A percentile compares a stretch with the other conserved stretches of the same genome.
Evolutionary conservation across 2,113 vertebrate species (phyloP).

Genomic region (Furnarius figulus): DNA sequence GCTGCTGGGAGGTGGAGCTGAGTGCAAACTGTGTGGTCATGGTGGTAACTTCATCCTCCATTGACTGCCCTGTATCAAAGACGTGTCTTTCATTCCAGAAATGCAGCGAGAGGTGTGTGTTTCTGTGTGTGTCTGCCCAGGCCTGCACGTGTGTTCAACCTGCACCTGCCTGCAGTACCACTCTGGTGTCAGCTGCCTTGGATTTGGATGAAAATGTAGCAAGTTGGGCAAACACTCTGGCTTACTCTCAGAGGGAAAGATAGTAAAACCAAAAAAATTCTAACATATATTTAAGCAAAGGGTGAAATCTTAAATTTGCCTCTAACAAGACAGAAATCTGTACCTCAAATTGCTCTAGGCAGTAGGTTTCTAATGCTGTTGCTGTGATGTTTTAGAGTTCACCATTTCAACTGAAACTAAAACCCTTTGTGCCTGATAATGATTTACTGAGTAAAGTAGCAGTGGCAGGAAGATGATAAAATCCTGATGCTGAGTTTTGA

Average conservation of each 20-base stretch:
- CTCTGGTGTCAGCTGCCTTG: constrained; percentile 2
- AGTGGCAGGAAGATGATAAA: constrained; percentile 4
- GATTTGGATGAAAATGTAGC: not conserved
- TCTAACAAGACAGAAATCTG: constrained; percentile 21
- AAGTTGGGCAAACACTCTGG: constrained; percentile 9
- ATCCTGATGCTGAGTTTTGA: constrained; percentile 42
- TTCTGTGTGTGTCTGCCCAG: not conserved
- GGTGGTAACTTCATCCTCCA: not conserved
- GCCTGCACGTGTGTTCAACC: not conserved
- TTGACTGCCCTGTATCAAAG: not conserved
- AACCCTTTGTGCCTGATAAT: constrained; percentile 70
- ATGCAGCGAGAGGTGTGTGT: not conserved
- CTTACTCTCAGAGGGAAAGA: constrained; percentile 21
- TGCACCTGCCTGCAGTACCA: not conserved
- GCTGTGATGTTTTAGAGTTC: constrained; percentile 39
- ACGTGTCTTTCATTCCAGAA: not conserved
- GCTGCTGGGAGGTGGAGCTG: not conserved
- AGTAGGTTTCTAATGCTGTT: constrained; percentile 37
- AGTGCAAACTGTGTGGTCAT: not conserved
- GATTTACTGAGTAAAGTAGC: constrained; percentile 41
- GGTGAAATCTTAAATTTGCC: not conserved
- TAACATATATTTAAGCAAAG: constrained; percentile 49
- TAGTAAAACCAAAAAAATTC: constrained; percentile 55
- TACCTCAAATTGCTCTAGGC: constrained; percentile 21
- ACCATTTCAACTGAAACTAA: constrained; percentile 47